Percentiles rank a stretch among this genome's conserved stretches.
Evolutionary conservation across 2,797 vertebrate genomes (phyloP).

Genomic region (Enteromius trimaculatus): DNA sequence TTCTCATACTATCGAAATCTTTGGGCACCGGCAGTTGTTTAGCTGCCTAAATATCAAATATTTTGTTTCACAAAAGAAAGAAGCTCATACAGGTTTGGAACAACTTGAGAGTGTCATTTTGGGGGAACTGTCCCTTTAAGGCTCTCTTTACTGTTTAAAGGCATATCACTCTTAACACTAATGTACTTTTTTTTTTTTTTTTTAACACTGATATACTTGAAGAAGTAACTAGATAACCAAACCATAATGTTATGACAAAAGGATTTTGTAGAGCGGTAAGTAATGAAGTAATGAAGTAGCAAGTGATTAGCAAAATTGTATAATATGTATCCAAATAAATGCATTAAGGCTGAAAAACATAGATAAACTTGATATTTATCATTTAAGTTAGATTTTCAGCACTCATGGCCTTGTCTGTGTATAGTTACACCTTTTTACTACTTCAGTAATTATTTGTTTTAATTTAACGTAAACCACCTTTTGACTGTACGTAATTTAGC

Average conservation of each 20-base stretch:
- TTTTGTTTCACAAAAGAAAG: not conserved
- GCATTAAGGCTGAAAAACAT: not conserved
- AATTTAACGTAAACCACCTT: not conserved
- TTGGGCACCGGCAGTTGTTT: not conserved
- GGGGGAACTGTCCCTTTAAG: not conserved
- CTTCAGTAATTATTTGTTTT: constrained; percentile 24
- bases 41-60: not conserved
- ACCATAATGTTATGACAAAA: not conserved
- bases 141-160: not conserved
- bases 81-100: not conserved
- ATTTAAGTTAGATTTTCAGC: constrained; percentile 48
- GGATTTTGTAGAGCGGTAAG: not conserved
- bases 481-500: not conserved
- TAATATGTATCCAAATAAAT: not conserved
- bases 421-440: constrained; percentile 42
- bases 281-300: not conserved
- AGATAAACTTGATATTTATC: not conserved
- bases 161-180: not conserved
- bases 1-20: not conserved
- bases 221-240: not conserved
- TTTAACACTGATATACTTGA: not conserved
- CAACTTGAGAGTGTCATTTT: not conserved
- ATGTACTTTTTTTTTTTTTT: too few relatives aligned
- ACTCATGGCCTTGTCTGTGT: constrained; percentile 51
- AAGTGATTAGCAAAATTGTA: not conserved